Evolutionary conservation across 2,888 invertebrate genomes (phyloP), one percentile per base, ranked within the genome.

Genomic region (Drosophila mayaguana): DNA sequence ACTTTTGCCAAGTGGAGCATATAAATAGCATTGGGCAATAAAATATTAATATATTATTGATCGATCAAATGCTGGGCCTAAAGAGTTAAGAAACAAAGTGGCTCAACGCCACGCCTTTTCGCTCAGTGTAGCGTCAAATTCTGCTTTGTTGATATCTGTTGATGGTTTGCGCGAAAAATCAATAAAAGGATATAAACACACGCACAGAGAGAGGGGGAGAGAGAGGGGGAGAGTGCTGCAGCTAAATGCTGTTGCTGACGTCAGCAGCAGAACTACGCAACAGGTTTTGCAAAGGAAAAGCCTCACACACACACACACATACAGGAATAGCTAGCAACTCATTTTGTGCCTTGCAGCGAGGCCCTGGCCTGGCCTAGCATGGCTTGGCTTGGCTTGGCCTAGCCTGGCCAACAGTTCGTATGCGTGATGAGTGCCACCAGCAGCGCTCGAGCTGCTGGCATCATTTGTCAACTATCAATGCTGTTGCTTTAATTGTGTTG

Each of bases 211-310:
- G 8, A 9, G 40, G 3, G n/a, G 9, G n/a, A 3, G 50, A 3
- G 14, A 14, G 32, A 14, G 50, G 7, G 32, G 7, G 50, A 14
- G 50, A 14, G 22, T 2, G 36, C 53, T 53, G 53, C 50, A 42
- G 22, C 18, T 9, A n/a, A 28, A 48, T 50, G 57, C 57, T 28
- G 22, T 22, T 63, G 78, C 72, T 89, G 88, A 87, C 88, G 89
- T 84, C 89, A 87, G 74, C 57, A 51, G 60, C 18, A 25, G 50
- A 43, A 43, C 80, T 57, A 54, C 54, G 84, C 84, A 84, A 84
- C 84, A 84, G 87, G 84, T 84, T 71, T 74, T 72, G 57, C 53
- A 55, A 34, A 54, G 34, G 28, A 55, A 72, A 57, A 22, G 6
- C 28, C 45, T 2, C 12, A 32, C 20, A 16, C 22, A 32, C 55